Percentiles rank a stretch among this genome's conserved stretches.
phyloP scores from a whole-genome alignment of 1,140 invertebrate species.

The Aphis gossypii region DNA sequence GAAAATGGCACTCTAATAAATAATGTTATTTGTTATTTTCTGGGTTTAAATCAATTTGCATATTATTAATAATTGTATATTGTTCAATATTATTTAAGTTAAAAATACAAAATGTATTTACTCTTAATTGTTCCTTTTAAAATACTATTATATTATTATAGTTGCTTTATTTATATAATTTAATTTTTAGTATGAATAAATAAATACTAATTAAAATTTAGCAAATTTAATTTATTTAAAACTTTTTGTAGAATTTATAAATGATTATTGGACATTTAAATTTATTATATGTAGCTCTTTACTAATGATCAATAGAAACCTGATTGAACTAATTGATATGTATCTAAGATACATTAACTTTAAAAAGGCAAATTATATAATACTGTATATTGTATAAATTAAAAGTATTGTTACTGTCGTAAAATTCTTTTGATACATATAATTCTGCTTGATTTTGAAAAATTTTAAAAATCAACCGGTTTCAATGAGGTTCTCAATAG shows the following conservation, averaged over 20 bases:
- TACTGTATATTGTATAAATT: not conserved
- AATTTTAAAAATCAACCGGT: not conserved
- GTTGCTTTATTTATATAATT: not conserved
- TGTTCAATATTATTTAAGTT: not conserved
- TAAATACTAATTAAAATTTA: not conserved
- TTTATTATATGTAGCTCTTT: too few relatives aligned
- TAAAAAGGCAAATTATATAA: not conserved
- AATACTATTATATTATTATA: not conserved
- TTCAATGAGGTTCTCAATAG: not conserved
- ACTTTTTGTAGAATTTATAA: not conserved
- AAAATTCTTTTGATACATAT: not conserved
- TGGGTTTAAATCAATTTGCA: not conserved
- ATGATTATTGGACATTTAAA: too few relatives aligned
- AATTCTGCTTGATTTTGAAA: not conserved
- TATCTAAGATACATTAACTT: not conserved
- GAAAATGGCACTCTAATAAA: not conserved
- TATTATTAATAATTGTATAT: not conserved
- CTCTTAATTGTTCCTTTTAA: not conserved
- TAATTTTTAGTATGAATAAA: not conserved
- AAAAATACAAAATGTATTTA: not conserved
- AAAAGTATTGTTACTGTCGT: not conserved
- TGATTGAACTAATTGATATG: not conserved
- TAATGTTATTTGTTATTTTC: not conserved
- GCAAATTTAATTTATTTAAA: not conserved
- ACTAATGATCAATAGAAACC: not conserved